These are phyloP conservation scores for Geopemphigus sp. DNA, from an alignment of 1,140 invertebrate genomes.

Conservation along the genomic window DNA sequence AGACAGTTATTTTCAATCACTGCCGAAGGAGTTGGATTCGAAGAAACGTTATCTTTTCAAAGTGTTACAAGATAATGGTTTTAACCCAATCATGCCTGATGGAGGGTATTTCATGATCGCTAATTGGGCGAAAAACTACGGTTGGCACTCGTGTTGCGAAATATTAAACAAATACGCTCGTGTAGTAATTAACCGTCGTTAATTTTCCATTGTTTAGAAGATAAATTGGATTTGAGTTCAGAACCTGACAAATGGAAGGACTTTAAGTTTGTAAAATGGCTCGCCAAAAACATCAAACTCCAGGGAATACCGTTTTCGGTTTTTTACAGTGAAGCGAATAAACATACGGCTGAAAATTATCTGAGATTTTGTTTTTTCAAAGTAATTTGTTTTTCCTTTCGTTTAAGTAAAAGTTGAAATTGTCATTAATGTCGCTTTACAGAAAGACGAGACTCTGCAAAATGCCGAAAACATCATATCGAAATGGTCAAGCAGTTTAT, in stretches of 20 bases:
- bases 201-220: conserved; percentile 53
- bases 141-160: conserved; percentile 55
- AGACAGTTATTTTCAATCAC: conserved; percentile 82
- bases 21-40: conserved; percentile 72
- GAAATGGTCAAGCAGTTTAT: neutral
- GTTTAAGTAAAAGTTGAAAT: neutral
- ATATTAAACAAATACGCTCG: neutral
- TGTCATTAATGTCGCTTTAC: neutral
- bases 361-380: conserved; percentile 94
- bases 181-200: neutral
- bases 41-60: conserved; percentile 86
- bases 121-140: conserved; percentile 75
- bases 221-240: conserved; percentile 61
- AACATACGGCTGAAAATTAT: conserved; percentile 80
- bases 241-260: conserved; percentile 76
- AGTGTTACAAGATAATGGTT: conserved; percentile 74
- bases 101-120: conserved; percentile 97
- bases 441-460: conserved; percentile 71
- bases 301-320: conserved; percentile 91
- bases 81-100: conserved; percentile 89
- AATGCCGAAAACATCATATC: conserved; percentile 54
- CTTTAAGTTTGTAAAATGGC: conserved; percentile 92
- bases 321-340: conserved; percentile 84
- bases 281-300: conserved; percentile 88
- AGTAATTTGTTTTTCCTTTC: conserved; percentile 58